Conservation (phyloP, 1,140 invertebrate species). For the Phortica variegata region DNA sequence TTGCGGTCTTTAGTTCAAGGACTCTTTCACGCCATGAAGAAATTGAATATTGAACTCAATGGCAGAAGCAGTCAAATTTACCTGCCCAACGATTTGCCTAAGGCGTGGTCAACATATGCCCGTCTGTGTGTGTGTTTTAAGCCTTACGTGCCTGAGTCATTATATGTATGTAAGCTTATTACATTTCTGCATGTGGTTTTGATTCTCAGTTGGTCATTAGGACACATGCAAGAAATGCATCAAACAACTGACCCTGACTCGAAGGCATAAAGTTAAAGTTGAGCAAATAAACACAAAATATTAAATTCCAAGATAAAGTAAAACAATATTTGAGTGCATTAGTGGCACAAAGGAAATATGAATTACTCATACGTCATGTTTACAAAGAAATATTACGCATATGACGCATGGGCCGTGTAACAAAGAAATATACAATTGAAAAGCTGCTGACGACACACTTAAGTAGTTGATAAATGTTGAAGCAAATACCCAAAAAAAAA, state of each 20-base stretch:
- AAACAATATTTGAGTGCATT: constrained; percentile 10
- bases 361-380: constrained; percentile 12
- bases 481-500: no score
- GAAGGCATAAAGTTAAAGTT: no score
- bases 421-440: no score
- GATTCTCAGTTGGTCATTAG: constrained; percentile 47
- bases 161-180: constrained; percentile 29
- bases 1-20: no score
- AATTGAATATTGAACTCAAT: constrained; percentile 45
- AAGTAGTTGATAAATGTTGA: no score
- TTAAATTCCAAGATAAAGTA: constrained; percentile 27
- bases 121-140: constrained; percentile 32
- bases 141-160: background rate
- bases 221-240: constrained; percentile 49
- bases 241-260: constrained; percentile 23
- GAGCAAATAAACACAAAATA: constrained; percentile 24
- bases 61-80: constrained; percentile 20
- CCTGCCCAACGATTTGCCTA: constrained; percentile 9
- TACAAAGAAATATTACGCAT: constrained; percentile 48
- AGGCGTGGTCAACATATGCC: constrained; percentile 22
- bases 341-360: constrained; percentile 22
- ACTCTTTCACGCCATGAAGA: no score
- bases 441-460: no score
- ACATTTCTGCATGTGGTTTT: constrained; percentile 23
- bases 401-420: constrained; percentile 35